Conservation (phyloP, 2,113 vertebrate genomes). For the Isichthys henryi region DNA sequence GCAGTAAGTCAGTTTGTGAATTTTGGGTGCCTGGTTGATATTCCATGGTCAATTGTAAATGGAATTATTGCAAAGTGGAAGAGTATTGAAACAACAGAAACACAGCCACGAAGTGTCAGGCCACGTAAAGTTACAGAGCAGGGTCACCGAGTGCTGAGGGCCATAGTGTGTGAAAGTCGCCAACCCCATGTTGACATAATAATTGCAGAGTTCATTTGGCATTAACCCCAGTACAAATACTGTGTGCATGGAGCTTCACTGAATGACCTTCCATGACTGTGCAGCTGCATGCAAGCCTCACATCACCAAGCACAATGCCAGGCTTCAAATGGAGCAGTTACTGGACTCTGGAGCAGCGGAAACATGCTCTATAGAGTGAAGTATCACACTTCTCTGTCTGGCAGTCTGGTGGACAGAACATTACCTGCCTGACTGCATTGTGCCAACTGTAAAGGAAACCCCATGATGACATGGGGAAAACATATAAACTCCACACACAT, state of each 20-base stretch:
- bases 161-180: too few species aligned
- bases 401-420: not conserved
- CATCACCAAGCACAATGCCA: not conserved
- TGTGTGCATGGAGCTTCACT: not conserved
- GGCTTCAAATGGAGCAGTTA: not conserved
- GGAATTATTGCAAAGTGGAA: not conserved
- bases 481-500: too few species aligned
- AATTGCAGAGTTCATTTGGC: too few species aligned
- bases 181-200: too few species aligned
- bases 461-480: too few species aligned
- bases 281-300: not conserved
- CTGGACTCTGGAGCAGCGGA: not conserved
- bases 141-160: too few species aligned
- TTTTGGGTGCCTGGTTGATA: not conserved
- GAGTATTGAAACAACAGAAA: not conserved
- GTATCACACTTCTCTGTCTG: not conserved
- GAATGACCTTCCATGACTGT: not conserved
- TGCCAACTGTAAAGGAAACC: not conserved
- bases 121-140: too few species aligned
- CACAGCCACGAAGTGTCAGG: too few species aligned
- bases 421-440: not conserved
- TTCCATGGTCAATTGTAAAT: not conserved
- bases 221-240: not conserved
- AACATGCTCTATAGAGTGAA: not conserved
- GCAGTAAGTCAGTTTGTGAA: not conserved